Base-by-base conservation (phyloP, 2,888 invertebrate genomes). In the Parnassius orleans region DNA sequence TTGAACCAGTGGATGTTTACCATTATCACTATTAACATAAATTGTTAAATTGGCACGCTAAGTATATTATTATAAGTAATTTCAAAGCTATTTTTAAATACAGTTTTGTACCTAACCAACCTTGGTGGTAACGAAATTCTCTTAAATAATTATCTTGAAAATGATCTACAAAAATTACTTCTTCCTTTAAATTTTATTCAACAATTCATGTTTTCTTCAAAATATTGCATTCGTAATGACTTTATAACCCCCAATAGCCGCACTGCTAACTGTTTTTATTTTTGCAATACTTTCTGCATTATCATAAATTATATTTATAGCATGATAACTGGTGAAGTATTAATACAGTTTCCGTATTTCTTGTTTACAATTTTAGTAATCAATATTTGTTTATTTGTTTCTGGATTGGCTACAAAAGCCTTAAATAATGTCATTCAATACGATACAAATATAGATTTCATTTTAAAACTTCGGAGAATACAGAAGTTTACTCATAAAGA, bases 171-270 rank as follows among this genome's bases (percentile, higher is more conserved):
- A n/a, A 61, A 47, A 9, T 57, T 61, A n/a, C 41, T 61, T 5
- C 12, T 15, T 44, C 56, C 61, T 10, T 52, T 61, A 41, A 61
- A 61, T 47, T 7, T 61, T n/a, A 10, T 15, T 1, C 41, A 57
- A 10, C 52, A 19, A 12, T 10, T 52, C 3, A 41, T n/a, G 3
- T 56, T 46, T 33, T 46, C 52, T 15, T 51, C 52, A 9, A 61
- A 61, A 47, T 61, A 61, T 19, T 14, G 10, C 19, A 52, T 61
- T 11, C 46, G 56, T 12, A 19, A 57, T n/a, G 57, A 61, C 19
- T 52, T 53, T 14, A 57, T 61, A 41, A 52, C 46, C 9, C 52
- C 61, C 2, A 61, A 61, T n/a, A 47, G 11, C n/a, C 52, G 56
- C 1, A n/a, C 14, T 47, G 44, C 47, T 19, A 52, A 41, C 7